Evolutionary conservation across 2,113 vertebrate species (phyloP), one percentile per base, ranked within the genome.

Genomic region (Corapipo altera): DNA sequence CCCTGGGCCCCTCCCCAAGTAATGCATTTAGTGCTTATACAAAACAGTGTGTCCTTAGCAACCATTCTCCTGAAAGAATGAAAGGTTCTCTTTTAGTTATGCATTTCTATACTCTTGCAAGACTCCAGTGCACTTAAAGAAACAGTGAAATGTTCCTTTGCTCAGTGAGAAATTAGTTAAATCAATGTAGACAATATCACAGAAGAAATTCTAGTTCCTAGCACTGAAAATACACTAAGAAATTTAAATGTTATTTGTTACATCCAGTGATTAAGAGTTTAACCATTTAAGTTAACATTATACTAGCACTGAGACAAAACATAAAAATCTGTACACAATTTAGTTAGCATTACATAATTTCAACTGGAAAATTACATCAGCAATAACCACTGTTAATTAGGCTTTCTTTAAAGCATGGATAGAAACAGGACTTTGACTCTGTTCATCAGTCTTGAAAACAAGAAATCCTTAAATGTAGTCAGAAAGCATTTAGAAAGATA

Each of bases 401-500:
- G 7, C 30, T 71, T 88, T 88, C 62, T 82, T 61, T 81, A 74
- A 92, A 59, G 24, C n/a, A 59, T 81, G 39, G 39, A 11, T 67
- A 12, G 55, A 90, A 88, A 91, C 80, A 46, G 62, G 51, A 91
- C 76, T 93, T 94, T 82, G 62, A 7, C n/a, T 81, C 48, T 52
- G 48, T 57, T 89, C 55, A 87, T 95, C 52, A n/a, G 33, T 78
- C 80, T 52, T 87, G 44, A 89, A 81, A 92, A 87, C 33, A 86
- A 89, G 46, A 94, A 93, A 95, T 91, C 61, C 62, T 89, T 95
- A 91, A 80, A 67, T 26, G 33, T 71, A 81, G 76, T 82, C 69
- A 78, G 76, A 71, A 66, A 69, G 5, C 12, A 3, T 11, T 69
- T 91, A 91, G 48, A 59, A 95, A 81, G 69, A 69, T 28, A 67